These are phyloP conservation scores for Montifringilla adamsi DNA, from an alignment of 2,113 vertebrate species.

Conservation along the genomic window DNA sequence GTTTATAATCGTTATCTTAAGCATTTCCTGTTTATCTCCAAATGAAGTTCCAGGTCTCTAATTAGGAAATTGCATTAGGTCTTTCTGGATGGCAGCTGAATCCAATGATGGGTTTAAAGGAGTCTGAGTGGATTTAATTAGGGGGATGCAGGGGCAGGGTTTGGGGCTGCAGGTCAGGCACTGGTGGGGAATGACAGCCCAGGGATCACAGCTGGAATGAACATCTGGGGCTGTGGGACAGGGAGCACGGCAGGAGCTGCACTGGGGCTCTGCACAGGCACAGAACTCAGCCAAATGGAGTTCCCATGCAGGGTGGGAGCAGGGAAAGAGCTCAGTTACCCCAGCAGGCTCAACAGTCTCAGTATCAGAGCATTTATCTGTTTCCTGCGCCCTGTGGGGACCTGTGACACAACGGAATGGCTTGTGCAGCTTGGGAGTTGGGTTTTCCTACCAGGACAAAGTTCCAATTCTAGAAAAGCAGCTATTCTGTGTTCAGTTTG, in stretches of 20 bases:
- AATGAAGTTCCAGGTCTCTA: background rate
- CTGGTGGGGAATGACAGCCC: accelerated
- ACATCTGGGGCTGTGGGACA: background rate
- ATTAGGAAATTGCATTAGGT: background rate
- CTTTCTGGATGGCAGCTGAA: background rate
- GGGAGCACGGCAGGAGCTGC: background rate
- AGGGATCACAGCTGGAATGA: accelerated
- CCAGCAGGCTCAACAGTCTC: background rate
- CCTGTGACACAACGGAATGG: background rate
- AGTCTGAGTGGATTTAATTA: background rate
- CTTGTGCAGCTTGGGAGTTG: background rate
- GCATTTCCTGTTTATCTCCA: conserved; percentile 52
- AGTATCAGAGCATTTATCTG: background rate
- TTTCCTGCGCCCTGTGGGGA: conserved; percentile 15
- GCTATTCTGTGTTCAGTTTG: background rate
- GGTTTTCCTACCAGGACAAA: background rate
- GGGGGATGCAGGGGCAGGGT: background rate
- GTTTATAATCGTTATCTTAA: background rate
- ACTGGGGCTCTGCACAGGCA: background rate
- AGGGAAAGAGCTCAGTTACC: background rate
- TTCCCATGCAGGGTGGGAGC: background rate
- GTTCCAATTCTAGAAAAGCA: background rate
- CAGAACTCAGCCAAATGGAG: accelerated
- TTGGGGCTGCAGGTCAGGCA: background rate
- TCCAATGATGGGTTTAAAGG: background rate